Percentiles rank a stretch among this genome's conserved stretches.
These are phyloP conservation scores for Notarius lentiginosus DNA, from an alignment of 2,113 vertebrate species.

Conservation along the genomic window DNA sequence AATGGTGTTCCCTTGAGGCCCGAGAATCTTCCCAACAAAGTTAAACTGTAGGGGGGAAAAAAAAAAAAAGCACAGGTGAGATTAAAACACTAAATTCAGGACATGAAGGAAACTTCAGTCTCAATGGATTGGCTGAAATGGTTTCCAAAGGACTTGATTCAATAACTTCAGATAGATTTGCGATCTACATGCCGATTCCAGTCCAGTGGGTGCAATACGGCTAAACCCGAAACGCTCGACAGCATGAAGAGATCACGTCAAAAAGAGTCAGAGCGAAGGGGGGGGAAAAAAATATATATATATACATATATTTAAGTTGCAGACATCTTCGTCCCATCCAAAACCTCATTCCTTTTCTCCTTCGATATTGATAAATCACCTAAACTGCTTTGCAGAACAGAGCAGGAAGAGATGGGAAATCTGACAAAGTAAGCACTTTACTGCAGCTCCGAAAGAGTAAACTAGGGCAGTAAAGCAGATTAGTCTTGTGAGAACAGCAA, in stretches of 20 bases:
- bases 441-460: background rate
- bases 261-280: background rate
- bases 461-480: slow-evolving; percentile 9
- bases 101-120: background rate
- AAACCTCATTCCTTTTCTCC: background rate
- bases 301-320: no score
- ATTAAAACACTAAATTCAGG: slow-evolving; percentile 47
- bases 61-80: slow-evolving; percentile 39
- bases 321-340: background rate
- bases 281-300: no score
- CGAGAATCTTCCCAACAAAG: slow-evolving; percentile 97
- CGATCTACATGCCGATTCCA: slow-evolving; percentile 7
- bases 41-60: slow-evolving; percentile 88
- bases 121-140: slow-evolving; percentile 2
- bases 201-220: background rate
- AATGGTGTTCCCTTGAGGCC: slow-evolving; percentile 97
- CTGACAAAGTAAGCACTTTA: background rate
- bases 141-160: slow-evolving; percentile 7
- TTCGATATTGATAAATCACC: background rate
- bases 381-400: background rate
- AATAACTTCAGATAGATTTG: slow-evolving; percentile 19
- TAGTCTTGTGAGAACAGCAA: background rate
- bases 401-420: no score
- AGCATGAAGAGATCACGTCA: background rate
- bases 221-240: background rate